These are phyloP conservation scores for Chanos chanos DNA, from an alignment of 2,797 vertebrate genomes.

Conservation along the genomic window DNA sequence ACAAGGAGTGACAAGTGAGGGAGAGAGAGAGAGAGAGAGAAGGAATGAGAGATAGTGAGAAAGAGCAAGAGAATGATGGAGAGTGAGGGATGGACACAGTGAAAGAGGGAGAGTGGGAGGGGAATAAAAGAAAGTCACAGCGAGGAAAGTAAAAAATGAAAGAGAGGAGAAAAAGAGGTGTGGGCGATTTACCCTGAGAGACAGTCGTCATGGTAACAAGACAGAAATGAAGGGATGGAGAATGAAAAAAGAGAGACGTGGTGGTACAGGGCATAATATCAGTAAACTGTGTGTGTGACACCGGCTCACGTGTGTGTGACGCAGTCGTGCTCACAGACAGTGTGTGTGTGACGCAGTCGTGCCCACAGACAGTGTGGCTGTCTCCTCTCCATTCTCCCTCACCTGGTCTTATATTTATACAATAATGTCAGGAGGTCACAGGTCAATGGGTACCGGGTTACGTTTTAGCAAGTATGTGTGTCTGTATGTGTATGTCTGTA, in stretches of 20 bases:
- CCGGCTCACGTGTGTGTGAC: no score
- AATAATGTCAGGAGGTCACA: no score
- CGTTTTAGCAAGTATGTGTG: no score
- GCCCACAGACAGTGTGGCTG: no score
- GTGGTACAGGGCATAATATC: conserved; percentile 51
- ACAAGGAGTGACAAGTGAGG: not conserved
- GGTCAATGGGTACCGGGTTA: not conserved
- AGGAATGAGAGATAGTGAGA: not conserved
- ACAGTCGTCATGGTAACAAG: conserved; percentile 75
- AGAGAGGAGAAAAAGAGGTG: conserved; percentile 50
- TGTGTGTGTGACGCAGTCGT: no score
- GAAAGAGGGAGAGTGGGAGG: conserved; percentile 30
- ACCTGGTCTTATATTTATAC: no score
- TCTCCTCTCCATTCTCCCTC: no score
- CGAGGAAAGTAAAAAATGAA: conserved; percentile 53
- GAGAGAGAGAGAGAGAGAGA: conserved; percentile 8
- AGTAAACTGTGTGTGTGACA: no score
- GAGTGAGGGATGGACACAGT: conserved; percentile 12
- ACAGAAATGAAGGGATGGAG: conserved; percentile 60
- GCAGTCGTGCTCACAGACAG: no score
- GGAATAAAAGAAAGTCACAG: conserved; percentile 54
- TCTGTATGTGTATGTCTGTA: no score
- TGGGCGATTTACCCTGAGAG: conserved; percentile 67
- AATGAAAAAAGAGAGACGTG: conserved; percentile 59
- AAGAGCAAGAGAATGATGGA: conserved; percentile 6